Evolutionary conservation across 2,797 vertebrate species (phyloP).

Genomic region (Sciurus carolinensis): DNA sequence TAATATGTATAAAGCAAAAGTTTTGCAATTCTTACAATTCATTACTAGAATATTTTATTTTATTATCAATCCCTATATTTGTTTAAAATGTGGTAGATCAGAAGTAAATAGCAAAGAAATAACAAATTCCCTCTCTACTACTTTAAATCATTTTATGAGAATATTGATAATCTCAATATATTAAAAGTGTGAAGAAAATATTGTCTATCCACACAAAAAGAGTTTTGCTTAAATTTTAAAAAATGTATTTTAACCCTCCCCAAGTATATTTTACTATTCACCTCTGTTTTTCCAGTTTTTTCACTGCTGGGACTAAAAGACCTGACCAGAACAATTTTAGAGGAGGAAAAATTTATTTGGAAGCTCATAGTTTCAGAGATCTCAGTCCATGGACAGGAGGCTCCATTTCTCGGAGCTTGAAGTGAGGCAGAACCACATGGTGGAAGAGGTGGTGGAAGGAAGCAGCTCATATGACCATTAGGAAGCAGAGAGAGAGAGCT

Average conservation of each 20-base stretch:
- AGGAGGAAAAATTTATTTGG: too few relatives aligned
- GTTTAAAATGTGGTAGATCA: slow-evolving; percentile 65
- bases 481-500: too few relatives aligned
- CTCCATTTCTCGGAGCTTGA: too few relatives aligned
- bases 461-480: too few relatives aligned
- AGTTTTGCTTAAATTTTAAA: slow-evolving; percentile 72
- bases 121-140: slow-evolving; percentile 61
- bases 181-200: slow-evolving; percentile 63
- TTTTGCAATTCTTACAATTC: not conserved
- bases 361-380: too few relatives aligned
- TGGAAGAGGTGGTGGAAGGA: too few relatives aligned
- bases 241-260: slow-evolving; percentile 78
- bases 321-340: too few relatives aligned
- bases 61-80: slow-evolving; percentile 67
- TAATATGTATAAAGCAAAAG: not conserved
- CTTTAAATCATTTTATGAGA: slow-evolving; percentile 76
- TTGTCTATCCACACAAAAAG: slow-evolving; percentile 73
- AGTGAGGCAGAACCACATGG: too few relatives aligned
- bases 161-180: slow-evolving; percentile 58
- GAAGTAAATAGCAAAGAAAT: slow-evolving; percentile 60
- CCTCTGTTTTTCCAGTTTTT: not conserved
- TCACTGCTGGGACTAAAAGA: too few relatives aligned
- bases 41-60: slow-evolving; percentile 44
- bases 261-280: slow-evolving; percentile 59
- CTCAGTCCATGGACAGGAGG: too few relatives aligned